Evolutionary conservation across 2,888 invertebrate genomes (phyloP).

Genomic region (Cantharis nigra): DNA sequence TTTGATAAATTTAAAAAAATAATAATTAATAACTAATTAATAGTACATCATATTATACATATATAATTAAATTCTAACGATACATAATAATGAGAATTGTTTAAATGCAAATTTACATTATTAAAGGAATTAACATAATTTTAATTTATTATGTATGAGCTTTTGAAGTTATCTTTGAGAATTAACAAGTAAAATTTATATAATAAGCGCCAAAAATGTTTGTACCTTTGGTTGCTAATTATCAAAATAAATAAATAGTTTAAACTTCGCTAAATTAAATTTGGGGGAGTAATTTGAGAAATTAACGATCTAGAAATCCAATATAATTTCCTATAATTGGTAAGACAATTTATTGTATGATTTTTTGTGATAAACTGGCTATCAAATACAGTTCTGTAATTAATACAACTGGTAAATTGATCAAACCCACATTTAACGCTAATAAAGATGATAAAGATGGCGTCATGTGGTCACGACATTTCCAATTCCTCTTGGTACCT

Average conservation of each 20-base stretch:
- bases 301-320: constrained; percentile 39
- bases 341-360: constrained; percentile 36
- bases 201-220: neutral
- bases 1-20: neutral
- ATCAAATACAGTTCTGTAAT: constrained; percentile 38
- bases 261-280: constrained; percentile 1
- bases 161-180: neutral
- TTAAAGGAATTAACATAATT: constrained; percentile 16
- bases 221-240: neutral
- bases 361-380: constrained; percentile 38
- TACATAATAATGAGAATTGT: constrained; percentile 25
- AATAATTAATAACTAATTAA: constrained; percentile 11
- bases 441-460: constrained; percentile 35
- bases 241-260: neutral
- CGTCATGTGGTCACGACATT: constrained; percentile 34
- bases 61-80: constrained; percentile 31
- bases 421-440: constrained; percentile 32
- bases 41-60: constrained; percentile 26
- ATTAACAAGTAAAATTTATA: neutral
- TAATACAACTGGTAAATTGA: constrained; percentile 35
- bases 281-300: constrained; percentile 31
- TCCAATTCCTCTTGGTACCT: constrained; percentile 21
- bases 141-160: constrained; percentile 10
- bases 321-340: constrained; percentile 37
- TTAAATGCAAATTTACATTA: constrained; percentile 30